Evolutionary conservation across 37 sponge, comb jelly and placozoan species (phyloP), one percentile per base, ranked within the genome.

Genomic region (Diacarnus erythraeanus): DNA sequence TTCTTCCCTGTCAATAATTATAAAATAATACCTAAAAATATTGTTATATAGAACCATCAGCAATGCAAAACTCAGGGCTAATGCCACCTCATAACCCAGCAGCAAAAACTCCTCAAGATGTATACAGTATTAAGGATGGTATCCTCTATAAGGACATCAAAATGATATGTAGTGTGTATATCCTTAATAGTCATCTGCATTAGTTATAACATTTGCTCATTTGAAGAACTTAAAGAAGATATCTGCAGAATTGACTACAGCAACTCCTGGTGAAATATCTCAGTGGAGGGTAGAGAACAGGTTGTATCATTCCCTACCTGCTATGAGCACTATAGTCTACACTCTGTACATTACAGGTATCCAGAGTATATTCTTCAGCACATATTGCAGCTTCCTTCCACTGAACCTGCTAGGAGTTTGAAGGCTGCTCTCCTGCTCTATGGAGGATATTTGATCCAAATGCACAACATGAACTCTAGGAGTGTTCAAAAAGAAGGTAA

Each of bases 91-190:
- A 82, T 80, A 88, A 92, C 43, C 75, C 67, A n/a, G 74, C 71
- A 6, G 93, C 93, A 26, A 40, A 72, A 59, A 59, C 42, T 10
- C 86, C 89, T 29, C 71, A 66, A 40, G 93, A 92, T 40, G 93
- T 92, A 10, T 92, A 92, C 79, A 64, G 81, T 42, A 29, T 92
- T 18, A 71, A 64, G 20, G 89, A 92, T 76, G 81, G 93, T 92
- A 81, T 64, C 66, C 47, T n/a, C n/a, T n/a, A n/a, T n/a, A n/a
- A n/a, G n/a, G n/a, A n/a, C n/a, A n/a, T n/a, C n/a, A n/a, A n/a
- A n/a, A n/a, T n/a, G n/a, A n/a, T n/a, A n/a, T n/a, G n/a, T n/a
- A n/a, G n/a, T n/a, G n/a, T n/a, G n/a, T n/a, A n/a, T n/a, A n/a
- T 71, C 29, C 41, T 10, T 6, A 77, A 39, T 2, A 17, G 3